These are phyloP conservation scores for Heliconius aoede DNA, from an alignment of 2,888 invertebrate genomes.

Conservation along the genomic window DNA sequence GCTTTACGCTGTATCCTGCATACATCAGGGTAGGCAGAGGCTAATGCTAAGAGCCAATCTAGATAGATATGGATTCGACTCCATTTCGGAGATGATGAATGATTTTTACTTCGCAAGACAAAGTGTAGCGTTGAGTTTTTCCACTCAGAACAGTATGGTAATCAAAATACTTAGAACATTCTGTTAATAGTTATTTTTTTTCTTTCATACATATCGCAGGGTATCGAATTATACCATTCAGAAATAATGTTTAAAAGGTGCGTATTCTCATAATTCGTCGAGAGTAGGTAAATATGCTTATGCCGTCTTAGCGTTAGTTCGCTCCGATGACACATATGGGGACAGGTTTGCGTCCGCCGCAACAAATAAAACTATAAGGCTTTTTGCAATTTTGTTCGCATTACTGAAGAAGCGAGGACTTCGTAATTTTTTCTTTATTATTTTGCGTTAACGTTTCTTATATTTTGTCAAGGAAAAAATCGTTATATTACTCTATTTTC, in stretches of 20 bases:
- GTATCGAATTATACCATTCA: background rate
- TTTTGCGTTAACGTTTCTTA: background rate
- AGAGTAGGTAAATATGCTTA: constrained; percentile 18
- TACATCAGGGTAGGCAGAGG: too few relatives aligned
- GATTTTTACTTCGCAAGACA: too few relatives aligned
- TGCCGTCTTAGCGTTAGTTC: background rate
- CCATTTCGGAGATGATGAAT: too few relatives aligned
- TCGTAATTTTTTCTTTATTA: background rate
- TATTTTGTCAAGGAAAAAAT: background rate
- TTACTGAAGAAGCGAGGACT: constrained; percentile 9
- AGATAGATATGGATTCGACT: too few relatives aligned
- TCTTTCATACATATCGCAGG: too few relatives aligned
- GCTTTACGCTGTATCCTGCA: too few relatives aligned
- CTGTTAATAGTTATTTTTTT: too few relatives aligned
- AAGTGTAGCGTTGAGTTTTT: too few relatives aligned
- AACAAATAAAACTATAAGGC: background rate
- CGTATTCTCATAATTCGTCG: background rate
- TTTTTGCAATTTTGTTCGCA: constrained; percentile 24
- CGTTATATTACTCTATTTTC: background rate
- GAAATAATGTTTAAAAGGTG: background rate
- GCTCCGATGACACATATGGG: constrained; percentile 27
- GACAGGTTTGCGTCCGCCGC: constrained; percentile 22
- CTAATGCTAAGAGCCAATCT: too few relatives aligned
- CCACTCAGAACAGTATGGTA: too few relatives aligned
- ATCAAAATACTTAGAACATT: too few relatives aligned